phyloP scores from a whole-genome alignment of 2,888 invertebrate genomes.

The Noctua janthe region DNA sequence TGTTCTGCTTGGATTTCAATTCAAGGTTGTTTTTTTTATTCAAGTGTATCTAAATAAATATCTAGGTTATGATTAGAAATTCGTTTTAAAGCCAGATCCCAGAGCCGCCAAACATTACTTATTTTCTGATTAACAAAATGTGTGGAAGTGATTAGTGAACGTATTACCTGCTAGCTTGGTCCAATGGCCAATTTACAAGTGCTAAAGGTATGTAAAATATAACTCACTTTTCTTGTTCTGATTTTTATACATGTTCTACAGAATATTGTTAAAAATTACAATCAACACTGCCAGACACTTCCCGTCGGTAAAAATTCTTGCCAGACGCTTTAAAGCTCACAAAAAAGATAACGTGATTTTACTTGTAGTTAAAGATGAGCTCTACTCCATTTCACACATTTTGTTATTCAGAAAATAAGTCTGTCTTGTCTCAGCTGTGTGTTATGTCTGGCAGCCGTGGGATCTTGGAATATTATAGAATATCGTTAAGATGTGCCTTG shows the following conservation, averaged over 20 bases:
- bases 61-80: slow-evolving; percentile 5
- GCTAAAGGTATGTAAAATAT: not conserved
- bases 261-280: not conserved
- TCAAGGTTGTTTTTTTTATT: slow-evolving; percentile 16
- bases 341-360: not conserved
- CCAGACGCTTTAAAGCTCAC: not conserved
- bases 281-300: not conserved
- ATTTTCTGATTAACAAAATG: not conserved
- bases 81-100: not conserved
- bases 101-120: not conserved
- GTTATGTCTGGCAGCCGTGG: not conserved
- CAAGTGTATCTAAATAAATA: not conserved
- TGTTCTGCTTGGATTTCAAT: slow-evolving; percentile 1
- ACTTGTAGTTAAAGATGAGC: not conserved
- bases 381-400: not conserved
- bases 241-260: not conserved
- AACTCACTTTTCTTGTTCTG: too few species aligned
- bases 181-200: not conserved
- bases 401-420: not conserved
- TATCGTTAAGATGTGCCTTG: slow-evolving; percentile 74
- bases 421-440: too few species aligned
- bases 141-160: not conserved
- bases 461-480: slow-evolving; percentile 13
- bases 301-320: not conserved
- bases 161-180: not conserved